These are phyloP conservation scores for Echiichthys vipera DNA, from an alignment of 2,797 vertebrate species.

Conservation along the genomic window DNA sequence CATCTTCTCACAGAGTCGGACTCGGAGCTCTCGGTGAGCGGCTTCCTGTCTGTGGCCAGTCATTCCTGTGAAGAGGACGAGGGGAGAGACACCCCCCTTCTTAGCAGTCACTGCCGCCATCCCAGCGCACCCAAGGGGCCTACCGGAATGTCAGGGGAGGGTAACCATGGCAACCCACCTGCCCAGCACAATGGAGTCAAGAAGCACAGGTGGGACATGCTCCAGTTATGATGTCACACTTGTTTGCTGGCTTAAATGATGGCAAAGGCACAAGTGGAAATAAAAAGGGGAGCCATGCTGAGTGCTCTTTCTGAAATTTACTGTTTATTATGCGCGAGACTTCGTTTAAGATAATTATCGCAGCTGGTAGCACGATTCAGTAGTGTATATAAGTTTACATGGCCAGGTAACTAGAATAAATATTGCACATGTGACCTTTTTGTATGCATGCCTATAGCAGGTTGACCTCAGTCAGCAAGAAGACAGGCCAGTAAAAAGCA, in stretches of 20 bases:
- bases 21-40: slow-evolving; percentile 90
- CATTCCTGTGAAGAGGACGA: slow-evolving; percentile 86
- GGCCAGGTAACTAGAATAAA: neutral
- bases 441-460: slow-evolving; percentile 7
- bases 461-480: slow-evolving; percentile 24
- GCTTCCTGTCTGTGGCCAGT: slow-evolving; percentile 88
- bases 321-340: neutral
- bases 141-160: slow-evolving; percentile 88
- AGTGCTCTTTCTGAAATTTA: neutral
- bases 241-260: slow-evolving; percentile 56
- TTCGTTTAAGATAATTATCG: neutral
- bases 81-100: slow-evolving; percentile 76
- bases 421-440: slow-evolving; percentile 9
- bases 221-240: slow-evolving; percentile 66
- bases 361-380: neutral
- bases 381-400: neutral
- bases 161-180: slow-evolving; percentile 88
- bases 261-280: slow-evolving; percentile 3
- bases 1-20: slow-evolving; percentile 87
- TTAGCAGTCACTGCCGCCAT: slow-evolving; percentile 64
- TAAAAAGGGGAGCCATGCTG: neutral
- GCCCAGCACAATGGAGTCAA: slow-evolving; percentile 91
- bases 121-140: slow-evolving; percentile 71
- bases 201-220: slow-evolving; percentile 91
- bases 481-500: slow-evolving; percentile 15